Conservation (phyloP, 1,140 invertebrate genomes). For the Apis florea region DNA sequence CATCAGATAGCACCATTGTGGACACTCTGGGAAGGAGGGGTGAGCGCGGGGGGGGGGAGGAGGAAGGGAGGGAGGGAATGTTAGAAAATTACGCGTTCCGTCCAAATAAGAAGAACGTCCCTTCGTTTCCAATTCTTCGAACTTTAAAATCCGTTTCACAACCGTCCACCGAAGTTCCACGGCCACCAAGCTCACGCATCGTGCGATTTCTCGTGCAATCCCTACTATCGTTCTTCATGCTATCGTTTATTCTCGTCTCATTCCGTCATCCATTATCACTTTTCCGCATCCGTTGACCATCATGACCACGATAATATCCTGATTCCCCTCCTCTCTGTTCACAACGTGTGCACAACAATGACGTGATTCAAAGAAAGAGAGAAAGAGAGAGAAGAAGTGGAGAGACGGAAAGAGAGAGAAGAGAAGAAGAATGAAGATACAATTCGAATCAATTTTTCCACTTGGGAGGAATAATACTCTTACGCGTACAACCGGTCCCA, state of each 20-base stretch:
- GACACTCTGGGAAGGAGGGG: too few relatives aligned
- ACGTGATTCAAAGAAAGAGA: not conserved
- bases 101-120: not conserved
- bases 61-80: too few relatives aligned
- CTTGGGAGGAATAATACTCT: too few relatives aligned
- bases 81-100: not conserved
- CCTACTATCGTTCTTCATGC: not conserved
- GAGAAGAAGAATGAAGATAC: too few relatives aligned
- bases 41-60: too few relatives aligned
- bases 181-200: not conserved
- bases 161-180: conserved; percentile 8
- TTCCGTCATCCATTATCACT: conserved; percentile 43
- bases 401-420: too few relatives aligned
- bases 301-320: conserved; percentile 1
- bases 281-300: conserved; percentile 8
- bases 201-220: conserved; percentile 23
- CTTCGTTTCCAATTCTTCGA: not conserved
- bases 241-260: conserved; percentile 35
- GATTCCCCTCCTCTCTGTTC: not conserved
- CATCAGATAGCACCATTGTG: not conserved
- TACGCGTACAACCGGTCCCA: not conserved
- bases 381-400: not conserved
- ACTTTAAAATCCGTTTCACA: not conserved
- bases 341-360: not conserved
- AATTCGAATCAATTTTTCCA: too few relatives aligned